Percentiles rank a stretch among this genome's conserved stretches.
phyloP scores from a whole-genome alignment of 2,888 invertebrate genomes.

The Leistus spinibarbis region DNA sequence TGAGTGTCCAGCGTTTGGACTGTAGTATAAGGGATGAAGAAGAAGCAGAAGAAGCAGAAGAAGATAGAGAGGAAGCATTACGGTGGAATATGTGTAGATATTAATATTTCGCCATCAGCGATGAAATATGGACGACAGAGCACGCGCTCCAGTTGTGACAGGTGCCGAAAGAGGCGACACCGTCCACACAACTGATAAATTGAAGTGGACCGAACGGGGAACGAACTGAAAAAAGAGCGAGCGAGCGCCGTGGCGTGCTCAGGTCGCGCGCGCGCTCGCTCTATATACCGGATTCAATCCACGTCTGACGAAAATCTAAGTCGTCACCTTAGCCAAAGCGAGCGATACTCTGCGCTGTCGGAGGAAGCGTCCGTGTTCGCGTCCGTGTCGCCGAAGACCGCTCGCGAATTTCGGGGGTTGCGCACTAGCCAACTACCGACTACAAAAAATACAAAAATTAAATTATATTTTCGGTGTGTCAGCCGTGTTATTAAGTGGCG shows the following conservation, averaged over 20 bases:
- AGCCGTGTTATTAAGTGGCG: conserved; percentile 51
- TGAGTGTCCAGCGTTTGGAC: conserved; percentile 3
- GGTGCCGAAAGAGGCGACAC: conserved; percentile 53
- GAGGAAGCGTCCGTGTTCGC: too few species aligned
- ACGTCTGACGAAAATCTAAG: conserved; percentile 54
- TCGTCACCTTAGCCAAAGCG: conserved; percentile 46
- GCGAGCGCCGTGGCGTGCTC: conserved; percentile 13
- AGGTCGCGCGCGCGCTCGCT: not conserved
- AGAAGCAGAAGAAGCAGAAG: too few species aligned
- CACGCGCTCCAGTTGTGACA: conserved; percentile 51
- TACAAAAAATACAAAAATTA: conserved; percentile 53
- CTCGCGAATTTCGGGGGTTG: not conserved
- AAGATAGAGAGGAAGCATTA: conserved; percentile 45
- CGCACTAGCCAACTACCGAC: conserved; percentile 41
- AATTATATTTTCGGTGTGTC: conserved; percentile 56
- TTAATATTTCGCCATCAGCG: conserved; percentile 49
- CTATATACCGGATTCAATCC: conserved; percentile 51
- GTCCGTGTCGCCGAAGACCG: not conserved
- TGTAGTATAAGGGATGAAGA: not conserved
- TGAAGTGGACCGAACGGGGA: conserved; percentile 51
- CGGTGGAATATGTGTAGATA: conserved; percentile 46
- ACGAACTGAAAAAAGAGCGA: conserved; percentile 44
- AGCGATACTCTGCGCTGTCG: conserved; percentile 39
- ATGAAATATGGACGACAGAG: conserved; percentile 52
- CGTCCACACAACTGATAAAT: conserved; percentile 55